phyloP scores from a whole-genome alignment of 2,888 invertebrate genomes.

The Zelleria hepariella region DNA sequence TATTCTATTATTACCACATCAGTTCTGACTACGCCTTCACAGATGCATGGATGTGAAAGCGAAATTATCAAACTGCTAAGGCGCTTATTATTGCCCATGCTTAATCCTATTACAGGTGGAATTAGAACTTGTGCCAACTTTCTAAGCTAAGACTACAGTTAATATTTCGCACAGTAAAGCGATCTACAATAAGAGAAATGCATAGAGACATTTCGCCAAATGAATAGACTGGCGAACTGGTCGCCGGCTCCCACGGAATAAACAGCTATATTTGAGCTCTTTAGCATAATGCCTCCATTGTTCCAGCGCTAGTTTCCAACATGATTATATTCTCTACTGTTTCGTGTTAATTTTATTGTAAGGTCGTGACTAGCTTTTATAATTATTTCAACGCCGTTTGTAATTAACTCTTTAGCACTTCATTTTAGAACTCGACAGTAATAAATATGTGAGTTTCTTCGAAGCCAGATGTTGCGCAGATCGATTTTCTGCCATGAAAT shows the following conservation, averaged over 20 bases:
- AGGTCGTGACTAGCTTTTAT: neutral
- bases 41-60: neutral
- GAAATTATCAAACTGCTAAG: neutral
- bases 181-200: neutral
- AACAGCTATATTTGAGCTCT: slow-evolving; percentile 11
- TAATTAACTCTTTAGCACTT: neutral
- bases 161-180: neutral
- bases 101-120: neutral
- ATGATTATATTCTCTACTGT: neutral
- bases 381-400: neutral
- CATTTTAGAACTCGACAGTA: neutral
- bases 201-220: neutral
- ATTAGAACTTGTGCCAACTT: neutral
- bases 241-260: slow-evolving; percentile 25
- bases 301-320: slow-evolving; percentile 12
- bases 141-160: neutral
- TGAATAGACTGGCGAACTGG: neutral
- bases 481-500: neutral
- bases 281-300: slow-evolving; percentile 20
- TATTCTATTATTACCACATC: neutral
- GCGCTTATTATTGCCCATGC: neutral
- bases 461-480: neutral
- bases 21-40: neutral
- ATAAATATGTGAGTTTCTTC: neutral
- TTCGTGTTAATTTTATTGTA: neutral